A percentile compares a stretch with the other conserved stretches of the same genome.
Conservation (phyloP, 2,888 invertebrate genomes). For the Salticus scenicus region DNA sequence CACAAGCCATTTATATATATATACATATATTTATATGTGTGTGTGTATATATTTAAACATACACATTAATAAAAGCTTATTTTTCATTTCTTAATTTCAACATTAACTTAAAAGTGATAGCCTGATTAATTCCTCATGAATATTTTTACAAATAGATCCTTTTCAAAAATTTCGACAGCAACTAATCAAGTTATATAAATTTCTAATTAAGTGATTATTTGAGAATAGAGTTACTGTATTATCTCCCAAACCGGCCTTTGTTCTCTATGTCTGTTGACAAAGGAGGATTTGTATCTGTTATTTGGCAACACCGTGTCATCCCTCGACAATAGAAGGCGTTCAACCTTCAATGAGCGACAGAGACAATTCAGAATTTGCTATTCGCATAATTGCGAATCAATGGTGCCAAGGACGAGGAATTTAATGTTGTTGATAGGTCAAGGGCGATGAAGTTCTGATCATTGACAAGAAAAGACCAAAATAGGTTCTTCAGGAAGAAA, state of each 20-base stretch:
- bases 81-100: too few relatives aligned
- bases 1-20: too few relatives aligned
- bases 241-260: background rate
- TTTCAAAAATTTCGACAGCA: background rate
- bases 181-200: background rate
- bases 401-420: constrained; percentile 50
- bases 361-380: constrained; percentile 56
- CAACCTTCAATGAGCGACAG: constrained; percentile 24
- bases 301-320: constrained; percentile 62
- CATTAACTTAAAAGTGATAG: too few relatives aligned
- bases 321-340: constrained; percentile 35
- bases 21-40: too few relatives aligned
- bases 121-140: background rate
- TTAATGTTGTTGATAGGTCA: constrained; percentile 41
- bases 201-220: background rate
- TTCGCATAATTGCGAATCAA: constrained; percentile 54
- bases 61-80: too few relatives aligned
- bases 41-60: too few relatives aligned
- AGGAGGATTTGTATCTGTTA: background rate
- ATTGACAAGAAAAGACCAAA: background rate
- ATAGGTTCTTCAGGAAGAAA: too few relatives aligned
- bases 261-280: background rate
- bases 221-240: background rate
- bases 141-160: background rate
- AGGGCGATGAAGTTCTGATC: constrained; percentile 10